Evolutionary conservation across 1,140 invertebrate species (phyloP), one percentile per base, ranked within the genome.

Genomic region (Papilio aristodemus): DNA sequence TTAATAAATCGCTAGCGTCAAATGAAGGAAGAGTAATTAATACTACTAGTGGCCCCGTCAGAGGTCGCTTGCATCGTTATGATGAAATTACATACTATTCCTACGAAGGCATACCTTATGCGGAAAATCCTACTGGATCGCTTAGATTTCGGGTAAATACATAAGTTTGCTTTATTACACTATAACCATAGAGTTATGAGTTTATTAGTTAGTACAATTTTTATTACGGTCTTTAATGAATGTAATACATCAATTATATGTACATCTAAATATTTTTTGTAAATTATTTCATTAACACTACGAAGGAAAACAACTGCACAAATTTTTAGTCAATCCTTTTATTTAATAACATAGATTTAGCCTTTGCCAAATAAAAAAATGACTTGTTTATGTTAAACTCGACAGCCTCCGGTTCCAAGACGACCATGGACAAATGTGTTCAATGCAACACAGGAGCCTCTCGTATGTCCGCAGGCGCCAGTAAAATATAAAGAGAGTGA

Each of bases 61-160:
- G 32, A 59, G 77, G 77, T 37, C 69, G 58, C 37, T 50, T 77
- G 7, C 50, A 67, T 27, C 17, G 38, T 1, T 69, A 73, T 19
- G 19, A 70, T n/a, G 58, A 59, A n/a, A 39, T 74, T 9, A 9
- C 43, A 7, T 79, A 74, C 43, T 79, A 71, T 37, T 70, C 72
- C 0, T 79, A 74, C 41, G 63, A 71, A 73, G 74, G 72, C 1
- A 77, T 79, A 69, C 77, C 77, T 1, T 79, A 79, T 46, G 77
- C 75, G 41, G 77, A 79, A 68, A 72, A 36, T 64, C 77, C 77
- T 7, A 71, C 27, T 14, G 62, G 62, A 66, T 25, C 39, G 6
- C 62, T 66, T 32, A 22, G 62, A 25, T 46, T 66, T 25, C 19
- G 22, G 39, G 62, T 66, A 66, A 46, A n/a, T n/a, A n/a, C n/a